Percentiles rank a stretch among this genome's conserved stretches.
Evolutionary conservation across 2,797 vertebrate genomes (phyloP).

Genomic region (Buphagus erythrorhynchus): DNA sequence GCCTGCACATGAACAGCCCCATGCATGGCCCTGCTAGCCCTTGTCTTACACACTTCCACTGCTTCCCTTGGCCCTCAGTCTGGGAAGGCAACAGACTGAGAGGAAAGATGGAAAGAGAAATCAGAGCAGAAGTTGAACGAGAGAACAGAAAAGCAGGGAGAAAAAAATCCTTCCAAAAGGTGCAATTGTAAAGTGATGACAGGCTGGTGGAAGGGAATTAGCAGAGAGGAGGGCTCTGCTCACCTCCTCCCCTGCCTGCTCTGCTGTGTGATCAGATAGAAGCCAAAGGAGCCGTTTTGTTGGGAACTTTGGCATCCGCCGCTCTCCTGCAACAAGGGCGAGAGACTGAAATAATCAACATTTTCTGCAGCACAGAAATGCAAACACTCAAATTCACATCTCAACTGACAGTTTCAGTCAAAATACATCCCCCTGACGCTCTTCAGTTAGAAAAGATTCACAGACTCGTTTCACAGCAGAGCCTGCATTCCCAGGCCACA

Average conservation of each 20-base stretch:
- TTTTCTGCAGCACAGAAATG: neutral
- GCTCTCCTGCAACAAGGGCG: neutral
- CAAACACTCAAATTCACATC: slow-evolving; percentile 39
- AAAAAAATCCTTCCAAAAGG: neutral
- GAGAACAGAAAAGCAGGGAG: slow-evolving; percentile 2
- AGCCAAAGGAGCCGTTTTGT: slow-evolving; percentile 37
- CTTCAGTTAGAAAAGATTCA: slow-evolving; percentile 17
- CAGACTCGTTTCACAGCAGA: neutral
- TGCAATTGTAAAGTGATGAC: slow-evolving; percentile 48
- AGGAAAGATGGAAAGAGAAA: slow-evolving; percentile 25
- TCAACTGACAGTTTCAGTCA: slow-evolving; percentile 47
- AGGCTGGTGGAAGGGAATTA: slow-evolving; percentile 44
- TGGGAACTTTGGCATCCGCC: slow-evolving; percentile 27
- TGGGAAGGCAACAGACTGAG: neutral
- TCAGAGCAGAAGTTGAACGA: neutral
- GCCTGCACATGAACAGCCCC: neutral
- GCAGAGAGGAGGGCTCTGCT: slow-evolving; percentile 8
- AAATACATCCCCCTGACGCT: slow-evolving; percentile 35
- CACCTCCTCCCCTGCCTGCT: neutral
- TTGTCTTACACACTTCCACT: neutral
- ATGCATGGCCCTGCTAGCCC: neutral
- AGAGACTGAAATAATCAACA: slow-evolving; percentile 63
- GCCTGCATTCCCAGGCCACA: neutral
- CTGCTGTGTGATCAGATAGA: neutral
- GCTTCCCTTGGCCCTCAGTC: neutral